Evolutionary conservation across 2,888 invertebrate species (phyloP).

Genomic region (Euphydryas editha): DNA sequence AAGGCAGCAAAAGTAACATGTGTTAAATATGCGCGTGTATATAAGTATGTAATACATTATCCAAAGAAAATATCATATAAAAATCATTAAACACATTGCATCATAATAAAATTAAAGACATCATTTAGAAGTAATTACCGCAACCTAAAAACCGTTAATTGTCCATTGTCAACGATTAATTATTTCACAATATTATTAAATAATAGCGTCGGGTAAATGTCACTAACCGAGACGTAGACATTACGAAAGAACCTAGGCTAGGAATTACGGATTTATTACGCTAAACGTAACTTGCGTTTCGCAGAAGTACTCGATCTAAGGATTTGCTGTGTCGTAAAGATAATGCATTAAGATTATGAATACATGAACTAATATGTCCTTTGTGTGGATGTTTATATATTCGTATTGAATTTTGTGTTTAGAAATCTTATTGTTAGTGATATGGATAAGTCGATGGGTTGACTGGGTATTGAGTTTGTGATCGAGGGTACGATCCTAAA

Average conservation of each 20-base stretch:
- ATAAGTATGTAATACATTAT: no score
- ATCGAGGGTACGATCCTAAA: no score
- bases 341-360: not conserved
- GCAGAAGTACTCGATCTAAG: conserved; percentile 15
- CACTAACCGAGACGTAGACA: not conserved
- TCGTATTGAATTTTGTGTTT: no score
- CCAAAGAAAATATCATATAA: no score
- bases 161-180: conserved; percentile 20
- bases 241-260: conserved; percentile 29
- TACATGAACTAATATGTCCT: no score
- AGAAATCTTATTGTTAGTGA: no score
- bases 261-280: conserved; percentile 42
- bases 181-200: conserved; percentile 22
- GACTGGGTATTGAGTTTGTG: no score
- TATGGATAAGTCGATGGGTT: no score
- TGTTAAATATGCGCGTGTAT: no score
- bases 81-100: no score
- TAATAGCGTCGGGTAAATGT: not conserved
- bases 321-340: not conserved
- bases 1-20: no score
- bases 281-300: conserved; percentile 29
- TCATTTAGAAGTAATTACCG: not conserved
- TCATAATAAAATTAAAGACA: not conserved
- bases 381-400: no score
- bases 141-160: not conserved